Conservation (phyloP, 2,797 vertebrate species). For the Sarcoramphus papa region DNA sequence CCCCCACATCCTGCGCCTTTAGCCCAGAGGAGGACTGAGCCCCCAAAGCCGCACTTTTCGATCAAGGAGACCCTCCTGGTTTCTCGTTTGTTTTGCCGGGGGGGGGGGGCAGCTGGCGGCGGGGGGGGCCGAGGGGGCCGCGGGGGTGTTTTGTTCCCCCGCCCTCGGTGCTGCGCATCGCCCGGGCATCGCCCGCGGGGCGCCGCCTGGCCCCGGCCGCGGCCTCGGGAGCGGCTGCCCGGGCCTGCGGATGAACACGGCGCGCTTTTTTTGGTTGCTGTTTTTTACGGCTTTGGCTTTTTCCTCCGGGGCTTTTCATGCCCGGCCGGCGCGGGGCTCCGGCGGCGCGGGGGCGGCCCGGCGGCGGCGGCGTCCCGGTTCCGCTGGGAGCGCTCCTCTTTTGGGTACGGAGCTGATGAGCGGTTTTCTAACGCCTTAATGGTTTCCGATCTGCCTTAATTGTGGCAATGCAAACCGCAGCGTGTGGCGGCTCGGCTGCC, state of each 20-base stretch:
- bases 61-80: background rate
- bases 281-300: background rate
- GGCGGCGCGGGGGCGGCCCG: background rate
- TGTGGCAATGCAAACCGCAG: slow-evolving; percentile 22
- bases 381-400: background rate
- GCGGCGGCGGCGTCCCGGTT: background rate
- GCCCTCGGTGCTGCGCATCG: background rate
- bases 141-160: background rate
- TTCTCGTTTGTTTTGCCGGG: background rate
- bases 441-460: slow-evolving; percentile 57
- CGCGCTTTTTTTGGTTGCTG: background rate
- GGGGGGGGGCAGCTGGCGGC: too few relatives aligned
- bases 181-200: too few relatives aligned
- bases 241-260: background rate
- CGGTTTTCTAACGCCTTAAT: slow-evolving; percentile 34
- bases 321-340: background rate
- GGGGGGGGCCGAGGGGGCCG: too few relatives aligned
- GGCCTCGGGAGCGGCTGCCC: background rate
- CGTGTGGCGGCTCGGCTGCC: slow-evolving; percentile 37
- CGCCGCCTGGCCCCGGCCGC: background rate
- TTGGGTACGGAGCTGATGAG: slow-evolving; percentile 25
- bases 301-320: background rate
- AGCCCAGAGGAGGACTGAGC: background rate
- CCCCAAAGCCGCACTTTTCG: background rate
- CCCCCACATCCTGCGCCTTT: too few relatives aligned